Conservation (phyloP, 2,113 vertebrate species). For the Oreamnos americanus region DNA sequence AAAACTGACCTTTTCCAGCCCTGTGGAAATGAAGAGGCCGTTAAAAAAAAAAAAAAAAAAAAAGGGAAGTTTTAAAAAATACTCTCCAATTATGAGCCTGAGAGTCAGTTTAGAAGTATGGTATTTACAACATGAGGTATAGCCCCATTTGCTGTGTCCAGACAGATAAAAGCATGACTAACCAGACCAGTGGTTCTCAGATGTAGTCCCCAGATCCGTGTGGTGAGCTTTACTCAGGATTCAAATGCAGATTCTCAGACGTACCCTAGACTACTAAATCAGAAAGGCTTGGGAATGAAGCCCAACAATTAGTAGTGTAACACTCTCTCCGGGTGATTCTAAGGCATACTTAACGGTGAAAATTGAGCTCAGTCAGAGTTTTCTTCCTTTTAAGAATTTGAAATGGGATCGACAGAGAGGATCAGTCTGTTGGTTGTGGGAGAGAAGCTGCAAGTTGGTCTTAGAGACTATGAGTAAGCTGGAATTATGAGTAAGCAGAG, state of each 20-base stretch:
- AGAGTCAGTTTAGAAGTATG: not conserved
- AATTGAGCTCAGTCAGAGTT: not conserved
- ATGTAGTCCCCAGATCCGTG: not conserved
- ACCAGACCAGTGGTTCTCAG: not conserved
- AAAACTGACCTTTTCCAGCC: not conserved
- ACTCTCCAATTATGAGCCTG: not conserved
- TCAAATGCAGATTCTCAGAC: not conserved
- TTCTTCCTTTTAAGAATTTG: not conserved
- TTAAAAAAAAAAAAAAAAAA: not conserved
- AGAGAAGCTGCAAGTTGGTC: not conserved
- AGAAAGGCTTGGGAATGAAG: not conserved
- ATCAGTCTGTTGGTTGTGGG: not conserved
- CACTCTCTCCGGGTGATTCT: not conserved
- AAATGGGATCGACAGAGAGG: not conserved
- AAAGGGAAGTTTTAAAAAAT: not conserved
- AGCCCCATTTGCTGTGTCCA: not conserved
- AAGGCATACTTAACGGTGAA: not conserved
- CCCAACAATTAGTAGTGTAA: not conserved
- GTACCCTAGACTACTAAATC: not conserved
- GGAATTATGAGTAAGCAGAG: constrained; percentile 47
- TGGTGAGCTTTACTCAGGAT: not conserved
- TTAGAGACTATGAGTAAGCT: not conserved
- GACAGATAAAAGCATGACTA: constrained; percentile 7
- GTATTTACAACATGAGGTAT: not conserved
- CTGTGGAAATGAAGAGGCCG: not conserved